These are phyloP conservation scores for Gerris buenoi DNA, from an alignment of 1,140 invertebrate genomes.

Conservation along the genomic window DNA sequence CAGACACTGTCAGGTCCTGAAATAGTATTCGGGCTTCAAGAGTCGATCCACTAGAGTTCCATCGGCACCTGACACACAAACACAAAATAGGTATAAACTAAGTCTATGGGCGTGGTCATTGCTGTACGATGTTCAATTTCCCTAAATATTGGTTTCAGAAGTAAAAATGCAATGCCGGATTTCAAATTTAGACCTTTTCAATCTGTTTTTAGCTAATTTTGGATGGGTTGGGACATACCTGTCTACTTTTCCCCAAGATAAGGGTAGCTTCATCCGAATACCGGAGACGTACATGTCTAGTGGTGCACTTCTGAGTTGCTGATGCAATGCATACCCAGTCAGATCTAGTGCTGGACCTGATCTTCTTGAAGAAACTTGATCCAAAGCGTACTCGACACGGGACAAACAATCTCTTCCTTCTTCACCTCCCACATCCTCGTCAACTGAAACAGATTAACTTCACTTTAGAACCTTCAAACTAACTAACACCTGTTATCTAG, in stretches of 20 bases:
- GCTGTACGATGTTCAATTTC: too few species aligned
- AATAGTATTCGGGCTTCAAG: not conserved
- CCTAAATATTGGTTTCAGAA: too few species aligned
- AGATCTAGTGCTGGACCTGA: constrained; percentile 32
- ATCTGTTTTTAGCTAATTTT: too few species aligned
- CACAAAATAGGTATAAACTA: too few species aligned
- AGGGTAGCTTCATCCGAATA: constrained; percentile 42
- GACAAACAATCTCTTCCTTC: constrained; percentile 3
- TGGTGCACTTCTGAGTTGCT: constrained; percentile 39
- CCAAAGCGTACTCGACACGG: constrained; percentile 6
- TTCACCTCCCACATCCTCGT: not conserved
- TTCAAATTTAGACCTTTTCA: too few species aligned
- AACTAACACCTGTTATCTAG: too few species aligned
- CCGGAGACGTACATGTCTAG: constrained; percentile 49
- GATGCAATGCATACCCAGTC: constrained; percentile 43
- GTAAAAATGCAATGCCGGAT: too few species aligned
- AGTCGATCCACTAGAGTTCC: not conserved
- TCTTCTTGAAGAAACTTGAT: not conserved
- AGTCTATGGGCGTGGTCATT: too few species aligned
- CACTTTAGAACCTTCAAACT: too few species aligned
- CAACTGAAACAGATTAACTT: not conserved
- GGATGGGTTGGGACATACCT: too few species aligned
- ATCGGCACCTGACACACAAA: not conserved
- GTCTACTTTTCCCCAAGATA: constrained; percentile 40
- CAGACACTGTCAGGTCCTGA: not conserved